Evolutionary conservation across 2,888 invertebrate genomes (phyloP), one percentile per base, ranked within the genome.

Genomic region (Mythimna lalbum): DNA sequence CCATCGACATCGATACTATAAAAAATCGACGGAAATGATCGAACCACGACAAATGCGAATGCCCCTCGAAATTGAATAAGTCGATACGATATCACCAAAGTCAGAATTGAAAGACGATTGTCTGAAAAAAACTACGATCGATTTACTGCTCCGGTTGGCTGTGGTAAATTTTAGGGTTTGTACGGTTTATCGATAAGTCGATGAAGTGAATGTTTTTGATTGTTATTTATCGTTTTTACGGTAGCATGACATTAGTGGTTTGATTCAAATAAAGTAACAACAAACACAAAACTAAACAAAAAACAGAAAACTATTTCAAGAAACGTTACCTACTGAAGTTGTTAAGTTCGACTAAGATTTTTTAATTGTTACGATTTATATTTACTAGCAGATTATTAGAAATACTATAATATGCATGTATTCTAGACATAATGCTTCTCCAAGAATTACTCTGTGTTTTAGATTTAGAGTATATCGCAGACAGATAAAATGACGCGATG

Each of bases 31-130:
- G 95, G 95, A 95, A 95, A 95, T 90, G 94, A 91, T 92, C 90
- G 83, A 86, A 91, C 91, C 92, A 90, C 91, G 91, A 91, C 92
- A 90, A 92, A 94, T 94, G 91, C 91, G 92, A 93, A 92, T 91
- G 87, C 90, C 89, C 90, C 86, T 89, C 88, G 91, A 95, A 95
- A 95, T 96, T 95, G 94, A 95, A 95, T 95, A 95, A 94, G 87
- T 92, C 93, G 94, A 93, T 93, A 95, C 94, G 94, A 93, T 93
- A 95, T 93, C 94, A 94, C 94, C 93, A 93, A 93, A 91, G 91
- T 86, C 89, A 87, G 93, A 94, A 94, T 95, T 95, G 94, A 95
- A 95, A 92, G 92, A 93, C 92, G 92, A 93, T 92, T 92, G 91
- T 87, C 86, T 90, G 89, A 91, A 94, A 93, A 94, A 94, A 93